Evolutionary conservation across 2,888 invertebrate genomes (phyloP), one percentile per base, ranked within the genome.

Genomic region (Plutella xylostella): DNA sequence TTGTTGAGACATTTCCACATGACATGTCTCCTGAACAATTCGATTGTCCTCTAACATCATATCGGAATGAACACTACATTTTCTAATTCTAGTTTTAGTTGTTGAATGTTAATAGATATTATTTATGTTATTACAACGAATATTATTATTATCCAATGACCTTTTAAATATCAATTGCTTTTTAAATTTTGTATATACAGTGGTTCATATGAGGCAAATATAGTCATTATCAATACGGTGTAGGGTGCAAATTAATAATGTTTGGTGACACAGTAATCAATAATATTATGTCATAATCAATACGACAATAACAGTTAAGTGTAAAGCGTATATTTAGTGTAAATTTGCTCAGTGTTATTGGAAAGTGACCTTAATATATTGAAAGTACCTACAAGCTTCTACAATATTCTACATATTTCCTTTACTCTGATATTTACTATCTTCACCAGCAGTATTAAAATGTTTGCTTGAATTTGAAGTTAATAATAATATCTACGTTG

Each of bases 71-170:
- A 42, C 31, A 31, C 19, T 20, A 42, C 42, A 20, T 42, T 42
- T 42, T 19, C 14, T 31, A 30, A 19, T 14, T 42, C 12, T 30
- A 19, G 31, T 42, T 25, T 39, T 20, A 20, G 65, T 74, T 69
- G 79, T 80, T 80, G 76, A 79, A 72, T 71, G 70, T 80, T 79
- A 61, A 71, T 75, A 77, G 74, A 72, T 65, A 72, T 74, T 72
- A 76, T 75, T 68, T 67, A 70, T 69, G 63, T 72, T 41, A 69
- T 64, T 68, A 69, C 78, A 78, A 75, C 77, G 77, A 79, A 78
- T 67, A 67, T 64, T 66, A 51, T 51, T 17, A 33, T 35, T 31
- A 55, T 57, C 63, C 42, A 31, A 28, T 42, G 42, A 21, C 61
- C 57, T 65, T 59, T 58, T 58, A 60, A 56, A 58, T 53, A 55